Evolutionary conservation across 35 echinoderm and acorn worm genomes (phyloP).

Genomic region (Heliocidaris erythrogramma): DNA sequence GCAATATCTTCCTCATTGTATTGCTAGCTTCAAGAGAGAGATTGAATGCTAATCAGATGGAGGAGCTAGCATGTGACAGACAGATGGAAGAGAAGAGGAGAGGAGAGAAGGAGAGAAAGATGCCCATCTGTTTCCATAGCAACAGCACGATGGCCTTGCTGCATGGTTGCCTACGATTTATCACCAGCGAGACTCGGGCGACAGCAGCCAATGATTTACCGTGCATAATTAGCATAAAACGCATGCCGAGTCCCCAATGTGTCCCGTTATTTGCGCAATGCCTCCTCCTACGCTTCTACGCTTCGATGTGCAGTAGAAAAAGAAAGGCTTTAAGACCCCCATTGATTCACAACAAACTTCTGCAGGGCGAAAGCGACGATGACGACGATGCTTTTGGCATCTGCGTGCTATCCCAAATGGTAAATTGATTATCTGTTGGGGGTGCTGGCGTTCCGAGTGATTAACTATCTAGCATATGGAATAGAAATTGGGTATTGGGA

Average conservation of each 20-base stretch:
- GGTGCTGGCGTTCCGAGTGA: not conserved
- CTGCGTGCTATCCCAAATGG: not conserved
- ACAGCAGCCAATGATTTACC: constrained; percentile 46
- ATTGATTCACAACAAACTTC: not conserved
- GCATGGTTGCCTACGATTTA: constrained; percentile 40
- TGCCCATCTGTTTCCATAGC: constrained; percentile 13
- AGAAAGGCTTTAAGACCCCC: not conserved
- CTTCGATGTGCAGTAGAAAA: not conserved
- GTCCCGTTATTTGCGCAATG: not conserved
- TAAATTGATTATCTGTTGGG: not conserved
- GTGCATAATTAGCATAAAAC: constrained; percentile 45
- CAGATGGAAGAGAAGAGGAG: not conserved
- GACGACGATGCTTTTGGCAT: not conserved
- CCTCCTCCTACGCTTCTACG: not conserved
- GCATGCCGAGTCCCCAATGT: not conserved
- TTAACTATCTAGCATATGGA: not conserved
- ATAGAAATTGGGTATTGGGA: not conserved
- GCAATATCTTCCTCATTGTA: not conserved
- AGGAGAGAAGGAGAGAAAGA: constrained; percentile 31
- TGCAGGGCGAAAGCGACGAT: not conserved
- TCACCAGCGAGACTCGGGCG: not conserved
- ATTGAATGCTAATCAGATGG: not conserved
- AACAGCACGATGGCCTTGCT: constrained; percentile 47
- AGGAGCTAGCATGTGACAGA: not conserved
- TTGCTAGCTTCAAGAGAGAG: not conserved